Evolutionary conservation across 37 sponge, comb jelly and placozoan species (phyloP).

Genomic region (Mnemiopsis leidyi): DNA sequence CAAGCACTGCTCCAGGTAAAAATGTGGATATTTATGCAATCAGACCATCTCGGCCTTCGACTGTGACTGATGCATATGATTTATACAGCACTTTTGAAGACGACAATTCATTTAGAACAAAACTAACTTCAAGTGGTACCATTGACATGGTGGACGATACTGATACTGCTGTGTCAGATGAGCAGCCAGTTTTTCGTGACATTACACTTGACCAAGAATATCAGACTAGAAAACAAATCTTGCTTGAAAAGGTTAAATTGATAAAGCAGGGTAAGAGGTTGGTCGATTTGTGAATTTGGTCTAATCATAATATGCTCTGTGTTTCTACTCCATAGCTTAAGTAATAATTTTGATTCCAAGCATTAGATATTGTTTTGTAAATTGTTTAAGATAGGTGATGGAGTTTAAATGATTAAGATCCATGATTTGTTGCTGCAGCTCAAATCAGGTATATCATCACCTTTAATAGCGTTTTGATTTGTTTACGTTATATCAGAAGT

Average conservation of each 20-base stretch:
- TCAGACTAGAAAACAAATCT: not conserved
- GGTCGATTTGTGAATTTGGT: slow-evolving; percentile 18
- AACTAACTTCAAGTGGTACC: not conserved
- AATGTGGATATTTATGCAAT: not conserved
- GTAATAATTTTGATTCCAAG: too few relatives aligned
- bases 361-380: too few relatives aligned
- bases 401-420: too few relatives aligned
- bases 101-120: slow-evolving; percentile 14
- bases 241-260: not conserved
- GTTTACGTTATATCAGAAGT: too few relatives aligned
- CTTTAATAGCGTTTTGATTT: too few relatives aligned
- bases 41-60: not conserved
- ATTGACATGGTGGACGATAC: not conserved
- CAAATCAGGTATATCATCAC: too few relatives aligned
- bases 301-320: too few relatives aligned
- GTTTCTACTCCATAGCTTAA: too few relatives aligned
- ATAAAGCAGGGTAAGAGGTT: slow-evolving; percentile 27
- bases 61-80: slow-evolving; percentile 48
- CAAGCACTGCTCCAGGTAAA: not conserved
- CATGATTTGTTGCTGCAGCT: too few relatives aligned
- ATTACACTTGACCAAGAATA: not conserved
- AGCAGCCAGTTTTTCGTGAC: slow-evolving; percentile 2
- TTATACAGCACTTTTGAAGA: slow-evolving; percentile 32
- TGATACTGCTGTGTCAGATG: not conserved
- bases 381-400: too few relatives aligned